Evolutionary conservation across 1,140 invertebrate genomes (phyloP).

Genomic region (Drosophila aff.): DNA sequence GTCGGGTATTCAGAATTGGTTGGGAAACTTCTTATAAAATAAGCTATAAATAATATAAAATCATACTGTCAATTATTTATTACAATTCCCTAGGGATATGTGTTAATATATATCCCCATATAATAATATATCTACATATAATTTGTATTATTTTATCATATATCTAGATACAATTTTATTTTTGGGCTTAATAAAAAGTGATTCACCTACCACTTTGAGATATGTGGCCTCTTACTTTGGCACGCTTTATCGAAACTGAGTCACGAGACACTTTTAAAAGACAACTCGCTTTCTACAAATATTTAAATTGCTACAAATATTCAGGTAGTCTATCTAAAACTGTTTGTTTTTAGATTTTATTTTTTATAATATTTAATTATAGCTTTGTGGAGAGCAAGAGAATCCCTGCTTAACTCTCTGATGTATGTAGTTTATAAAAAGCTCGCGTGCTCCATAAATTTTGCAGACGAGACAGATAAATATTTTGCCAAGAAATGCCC

Average conservation of each 20-base stretch:
- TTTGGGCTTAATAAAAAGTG: constrained; percentile 22
- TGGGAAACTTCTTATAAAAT: background rate
- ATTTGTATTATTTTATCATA: background rate
- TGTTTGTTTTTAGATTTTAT: background rate
- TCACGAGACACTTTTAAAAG: constrained; percentile 20
- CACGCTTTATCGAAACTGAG: constrained; percentile 17
- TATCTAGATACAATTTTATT: constrained; percentile 4
- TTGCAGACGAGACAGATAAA: constrained; percentile 31
- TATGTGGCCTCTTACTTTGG: background rate
- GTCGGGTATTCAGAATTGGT: background rate
- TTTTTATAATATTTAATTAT: background rate
- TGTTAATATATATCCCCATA: background rate
- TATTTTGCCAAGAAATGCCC: constrained; percentile 36
- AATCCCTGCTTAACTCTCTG: constrained; percentile 12
- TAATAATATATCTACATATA: background rate
- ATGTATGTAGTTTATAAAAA: constrained; percentile 40
- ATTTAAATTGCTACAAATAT: constrained; percentile 5
- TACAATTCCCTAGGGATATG: background rate
- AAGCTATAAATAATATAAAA: background rate
- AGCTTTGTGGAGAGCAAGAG: constrained; percentile 13
- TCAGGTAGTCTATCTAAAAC: background rate
- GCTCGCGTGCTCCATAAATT: constrained; percentile 38
- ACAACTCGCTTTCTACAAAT: constrained; percentile 18
- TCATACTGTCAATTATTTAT: background rate
- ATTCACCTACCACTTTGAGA: constrained; percentile 10